These are phyloP conservation scores for Phocoena sinus DNA, from an alignment of 2,113 vertebrate genomes.

Conservation along the genomic window DNA sequence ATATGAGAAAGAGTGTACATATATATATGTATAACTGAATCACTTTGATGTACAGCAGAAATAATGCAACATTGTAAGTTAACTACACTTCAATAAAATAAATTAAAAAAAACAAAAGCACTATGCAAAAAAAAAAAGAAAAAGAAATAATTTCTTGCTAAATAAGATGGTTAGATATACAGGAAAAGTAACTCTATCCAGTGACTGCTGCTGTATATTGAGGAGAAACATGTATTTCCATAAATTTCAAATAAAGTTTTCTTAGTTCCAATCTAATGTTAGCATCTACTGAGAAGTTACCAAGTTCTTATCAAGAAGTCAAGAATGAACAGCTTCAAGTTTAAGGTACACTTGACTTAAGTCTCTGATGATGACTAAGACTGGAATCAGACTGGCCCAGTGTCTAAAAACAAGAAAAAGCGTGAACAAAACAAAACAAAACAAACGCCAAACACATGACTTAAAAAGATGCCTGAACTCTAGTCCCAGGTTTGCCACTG, in stretches of 20 bases:
- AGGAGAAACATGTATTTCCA: constrained; percentile 22
- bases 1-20: not conserved
- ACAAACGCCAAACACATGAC: not conserved
- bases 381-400: not conserved
- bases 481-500: not conserved
- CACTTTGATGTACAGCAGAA: not conserved
- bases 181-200: not conserved
- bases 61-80: not conserved
- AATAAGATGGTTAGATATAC: constrained; percentile 26
- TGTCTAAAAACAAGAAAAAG: not conserved
- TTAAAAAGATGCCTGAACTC: not conserved
- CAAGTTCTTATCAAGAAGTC: not conserved
- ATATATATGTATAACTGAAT: not conserved
- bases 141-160: constrained; percentile 39
- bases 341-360: not conserved
- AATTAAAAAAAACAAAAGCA: not conserved
- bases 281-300: not conserved
- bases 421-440: not conserved
- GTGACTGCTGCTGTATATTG: not conserved
- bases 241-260: constrained; percentile 34
- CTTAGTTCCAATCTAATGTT: not conserved
- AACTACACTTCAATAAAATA: not conserved
- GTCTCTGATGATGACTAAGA: not conserved
- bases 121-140: not conserved
- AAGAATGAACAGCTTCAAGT: not conserved